These are phyloP conservation scores for Amphipyra berbera DNA, from an alignment of 2,888 invertebrate genomes.

Conservation along the genomic window DNA sequence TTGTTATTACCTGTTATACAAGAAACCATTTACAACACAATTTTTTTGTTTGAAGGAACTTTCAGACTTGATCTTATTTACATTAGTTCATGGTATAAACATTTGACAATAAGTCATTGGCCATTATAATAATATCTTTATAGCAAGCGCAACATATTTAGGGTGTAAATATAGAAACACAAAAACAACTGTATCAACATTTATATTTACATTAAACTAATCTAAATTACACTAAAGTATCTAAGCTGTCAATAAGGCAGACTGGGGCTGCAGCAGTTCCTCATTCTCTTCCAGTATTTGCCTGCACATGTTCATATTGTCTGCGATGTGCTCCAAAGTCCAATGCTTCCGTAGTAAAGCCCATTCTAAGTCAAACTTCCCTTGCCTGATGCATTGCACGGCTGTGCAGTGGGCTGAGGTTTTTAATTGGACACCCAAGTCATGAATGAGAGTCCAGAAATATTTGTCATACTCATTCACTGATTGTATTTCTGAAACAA, in stretches of 20 bases:
- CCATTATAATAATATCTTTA: too few species aligned
- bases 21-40: too few species aligned
- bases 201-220: constrained; percentile 32
- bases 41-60: too few species aligned
- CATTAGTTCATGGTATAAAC: too few species aligned
- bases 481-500: constrained; percentile 94
- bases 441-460: constrained; percentile 94
- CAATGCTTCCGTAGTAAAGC: constrained; percentile 96
- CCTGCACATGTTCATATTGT: constrained; percentile 91
- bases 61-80: too few species aligned
- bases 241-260: constrained; percentile 71
- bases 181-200: constrained; percentile 2
- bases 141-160: too few species aligned
- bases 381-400: constrained; percentile 95
- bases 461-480: constrained; percentile 96
- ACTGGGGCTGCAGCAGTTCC: constrained; percentile 78
- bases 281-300: constrained; percentile 87
- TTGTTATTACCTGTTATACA: too few species aligned
- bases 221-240: constrained; percentile 21
- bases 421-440: constrained; percentile 94
- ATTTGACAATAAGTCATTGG: too few species aligned
- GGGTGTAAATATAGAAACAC: too few species aligned
- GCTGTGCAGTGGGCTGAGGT: constrained; percentile 94
- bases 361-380: constrained; percentile 93
- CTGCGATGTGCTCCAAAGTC: constrained; percentile 92